Evolutionary conservation across 2,113 vertebrate genomes (phyloP), one percentile per base, ranked within the genome.

Genomic region (Catharus minimus): DNA sequence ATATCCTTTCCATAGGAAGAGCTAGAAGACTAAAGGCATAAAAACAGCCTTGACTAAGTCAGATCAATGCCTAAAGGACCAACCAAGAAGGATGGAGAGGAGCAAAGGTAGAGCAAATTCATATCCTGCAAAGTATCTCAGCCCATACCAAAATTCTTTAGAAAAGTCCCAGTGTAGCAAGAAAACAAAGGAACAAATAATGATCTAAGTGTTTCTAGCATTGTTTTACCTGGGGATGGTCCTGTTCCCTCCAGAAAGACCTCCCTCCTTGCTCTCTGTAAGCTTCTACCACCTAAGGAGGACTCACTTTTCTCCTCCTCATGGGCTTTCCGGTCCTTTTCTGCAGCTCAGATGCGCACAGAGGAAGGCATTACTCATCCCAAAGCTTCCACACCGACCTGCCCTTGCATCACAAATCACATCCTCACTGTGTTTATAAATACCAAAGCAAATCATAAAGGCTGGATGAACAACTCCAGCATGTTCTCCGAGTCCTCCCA

Each of bases 401-500:
- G 67, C 27, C 90, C 74, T 92, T 39, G 41, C 88, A 24, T 81
- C 83, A 66, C 62, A 78, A 49, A 62, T 75, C 90, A 24, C 82
- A 82, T 93, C 88, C 83, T 90, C 4, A 1, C 57, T 1, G 36
- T 55, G 66, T 87, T 95, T 92, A 84, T 88, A 92, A 93, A 95
- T 86, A 88, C 94, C 93, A 73, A 5, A 68, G 88, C 32, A 10
- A 64, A 82, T 61, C 47, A 89, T 81, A 86, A 86, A 57, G 91
- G 86, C 92, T 71, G 86, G 92, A 87, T 32, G 66, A 92, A 95
- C 92, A 80, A 85, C 93, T 53, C 93, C 76, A 93, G 90, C 94
- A 95, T 5, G 89, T 94, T 94, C 71, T 82, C 61, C 50, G 0
- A 76, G 90, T 93, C 90, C 93, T 96, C 93, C 95, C 92, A 94